Conservation (phyloP, 2,888 invertebrate genomes). For the Philonicus albiceps region DNA sequence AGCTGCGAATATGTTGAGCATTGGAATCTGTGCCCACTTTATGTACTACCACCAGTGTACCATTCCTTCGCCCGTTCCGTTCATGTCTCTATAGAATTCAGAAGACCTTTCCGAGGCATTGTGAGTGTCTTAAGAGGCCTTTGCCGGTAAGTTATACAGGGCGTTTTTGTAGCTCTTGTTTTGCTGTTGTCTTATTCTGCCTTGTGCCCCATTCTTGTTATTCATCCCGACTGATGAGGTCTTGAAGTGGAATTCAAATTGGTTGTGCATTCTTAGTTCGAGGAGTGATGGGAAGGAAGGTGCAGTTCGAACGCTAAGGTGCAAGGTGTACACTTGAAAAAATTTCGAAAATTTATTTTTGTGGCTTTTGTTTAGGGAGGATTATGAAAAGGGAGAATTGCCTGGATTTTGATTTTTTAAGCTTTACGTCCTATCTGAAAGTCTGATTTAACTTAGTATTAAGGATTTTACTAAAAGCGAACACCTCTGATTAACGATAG, state of each 20-base stretch:
- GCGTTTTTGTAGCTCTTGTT: constrained; percentile 28
- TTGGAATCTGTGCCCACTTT: constrained; percentile 42
- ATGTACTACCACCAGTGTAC: constrained; percentile 40
- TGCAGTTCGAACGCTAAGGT: constrained; percentile 39
- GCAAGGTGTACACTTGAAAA: constrained; percentile 40
- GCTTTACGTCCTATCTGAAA: neutral
- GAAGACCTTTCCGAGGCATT: constrained; percentile 43
- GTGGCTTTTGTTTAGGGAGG: neutral
- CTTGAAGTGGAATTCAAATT: constrained; percentile 49
- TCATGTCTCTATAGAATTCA: constrained; percentile 45
- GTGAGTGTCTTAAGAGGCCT: constrained; percentile 34
- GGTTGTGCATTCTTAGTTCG: constrained; percentile 45
- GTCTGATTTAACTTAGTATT: neutral
- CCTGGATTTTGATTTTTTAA: neutral
- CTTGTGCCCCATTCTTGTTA: constrained; percentile 44
- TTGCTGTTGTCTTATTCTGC: constrained; percentile 42
- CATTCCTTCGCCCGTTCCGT: constrained; percentile 27
- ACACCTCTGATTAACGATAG: neutral
- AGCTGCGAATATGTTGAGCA: constrained; percentile 32
- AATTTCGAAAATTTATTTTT: constrained; percentile 43
- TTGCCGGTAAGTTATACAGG: constrained; percentile 41
- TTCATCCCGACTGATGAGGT: constrained; percentile 48
- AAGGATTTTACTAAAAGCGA: neutral
- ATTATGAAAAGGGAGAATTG: neutral
- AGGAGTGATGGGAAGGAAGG: constrained; percentile 40